These are phyloP conservation scores for Lamellibrachia luymesi DNA, from an alignment of 1,140 invertebrate species.

Conservation along the genomic window DNA sequence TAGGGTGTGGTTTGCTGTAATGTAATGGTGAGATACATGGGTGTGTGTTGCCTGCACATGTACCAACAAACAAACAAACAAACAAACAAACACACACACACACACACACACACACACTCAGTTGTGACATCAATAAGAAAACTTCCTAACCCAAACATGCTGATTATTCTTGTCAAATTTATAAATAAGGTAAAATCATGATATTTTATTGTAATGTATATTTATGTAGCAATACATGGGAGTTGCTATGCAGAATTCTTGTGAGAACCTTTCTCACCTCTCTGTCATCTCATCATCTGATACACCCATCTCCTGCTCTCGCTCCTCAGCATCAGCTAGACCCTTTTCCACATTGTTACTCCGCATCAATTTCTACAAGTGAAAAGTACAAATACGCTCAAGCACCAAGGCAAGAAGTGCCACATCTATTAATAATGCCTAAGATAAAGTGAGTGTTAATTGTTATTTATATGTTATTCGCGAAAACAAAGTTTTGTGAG, in stretches of 20 bases:
- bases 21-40: too few species aligned
- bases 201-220: background rate
- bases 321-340: constrained; percentile 51
- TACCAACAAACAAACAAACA: too few species aligned
- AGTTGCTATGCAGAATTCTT: background rate
- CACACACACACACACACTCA: too few species aligned
- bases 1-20: too few species aligned
- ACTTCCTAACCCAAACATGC: too few species aligned
- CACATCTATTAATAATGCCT: background rate
- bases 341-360: constrained; percentile 63
- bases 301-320: constrained; percentile 39
- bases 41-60: too few species aligned
- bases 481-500: too few species aligned
- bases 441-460: background rate
- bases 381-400: background rate
- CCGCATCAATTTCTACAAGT: constrained; percentile 46
- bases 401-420: background rate
- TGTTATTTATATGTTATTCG: too few species aligned
- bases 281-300: constrained; percentile 52
- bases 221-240: background rate
- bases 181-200: background rate
- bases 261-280: background rate
- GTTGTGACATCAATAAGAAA: too few species aligned
- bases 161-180: too few species aligned
- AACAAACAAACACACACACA: too few species aligned